These are phyloP conservation scores for Dastarcus helophoroides DNA, from an alignment of 2,888 invertebrate genomes.

Conservation along the genomic window DNA sequence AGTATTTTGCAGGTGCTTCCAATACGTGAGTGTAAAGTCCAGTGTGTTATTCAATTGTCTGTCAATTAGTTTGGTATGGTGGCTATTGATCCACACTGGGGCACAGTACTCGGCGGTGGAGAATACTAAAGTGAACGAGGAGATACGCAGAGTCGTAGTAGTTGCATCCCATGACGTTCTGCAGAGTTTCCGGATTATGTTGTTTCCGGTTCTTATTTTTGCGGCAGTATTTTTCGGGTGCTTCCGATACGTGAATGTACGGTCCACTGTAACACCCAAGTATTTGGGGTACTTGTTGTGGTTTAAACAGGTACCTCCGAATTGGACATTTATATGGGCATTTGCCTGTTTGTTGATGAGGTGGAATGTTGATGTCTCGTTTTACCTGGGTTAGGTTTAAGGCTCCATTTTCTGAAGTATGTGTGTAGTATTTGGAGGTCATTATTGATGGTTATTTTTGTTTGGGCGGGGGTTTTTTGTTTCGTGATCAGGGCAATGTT, in stretches of 20 bases:
- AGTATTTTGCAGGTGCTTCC: constrained; percentile 12
- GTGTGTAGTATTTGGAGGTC: constrained; percentile 2
- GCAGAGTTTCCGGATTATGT: no score
- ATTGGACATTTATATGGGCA: neutral
- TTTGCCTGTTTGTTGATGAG: constrained; percentile 3
- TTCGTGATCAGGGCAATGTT: constrained; percentile 3
- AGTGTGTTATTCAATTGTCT: no score
- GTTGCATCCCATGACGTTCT: no score
- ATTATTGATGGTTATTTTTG: neutral
- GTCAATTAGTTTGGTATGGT: no score
- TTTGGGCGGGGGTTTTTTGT: neutral
- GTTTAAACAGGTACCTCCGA: neutral
- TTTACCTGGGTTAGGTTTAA: constrained; percentile 3
- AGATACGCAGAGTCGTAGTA: no score
- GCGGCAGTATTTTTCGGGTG: no score
- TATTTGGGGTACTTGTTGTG: constrained; percentile 12
- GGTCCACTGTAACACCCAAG: constrained; percentile 14
- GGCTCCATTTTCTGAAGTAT: constrained; percentile 6
- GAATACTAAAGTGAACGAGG: no score
- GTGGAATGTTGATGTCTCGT: constrained; percentile 5
- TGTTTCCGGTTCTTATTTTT: no score
- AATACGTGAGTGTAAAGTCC: constrained; percentile 14
- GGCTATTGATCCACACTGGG: no score
- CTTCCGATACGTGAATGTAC: no score
- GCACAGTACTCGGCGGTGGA: no score